Evolutionary conservation across 2,888 invertebrate species (phyloP).

Genomic region (Nowickia ferox): DNA sequence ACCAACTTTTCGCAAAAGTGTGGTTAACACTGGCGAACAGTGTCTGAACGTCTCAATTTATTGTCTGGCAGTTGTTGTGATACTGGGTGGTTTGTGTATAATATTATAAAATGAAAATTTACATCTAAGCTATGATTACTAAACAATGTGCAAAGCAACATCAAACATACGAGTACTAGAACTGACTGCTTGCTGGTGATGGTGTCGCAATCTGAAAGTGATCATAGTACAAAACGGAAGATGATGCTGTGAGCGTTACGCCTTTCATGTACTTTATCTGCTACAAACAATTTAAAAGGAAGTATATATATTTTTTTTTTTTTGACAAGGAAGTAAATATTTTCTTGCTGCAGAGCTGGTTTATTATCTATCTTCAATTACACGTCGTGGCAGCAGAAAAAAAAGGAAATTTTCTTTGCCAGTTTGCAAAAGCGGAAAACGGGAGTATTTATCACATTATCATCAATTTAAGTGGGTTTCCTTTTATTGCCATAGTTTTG

Average conservation of each 20-base stretch:
- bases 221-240: constrained; percentile 55
- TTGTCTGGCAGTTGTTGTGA: constrained; percentile 41
- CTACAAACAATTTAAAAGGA: constrained; percentile 45
- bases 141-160: neutral
- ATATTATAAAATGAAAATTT: constrained; percentile 13
- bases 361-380: constrained; percentile 51
- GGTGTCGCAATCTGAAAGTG: constrained; percentile 1
- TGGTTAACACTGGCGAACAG: constrained; percentile 39
- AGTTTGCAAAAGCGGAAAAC: constrained; percentile 34
- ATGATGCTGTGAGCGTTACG: constrained; percentile 49
- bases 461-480: constrained; percentile 8
- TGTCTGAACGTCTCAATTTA: constrained; percentile 42
- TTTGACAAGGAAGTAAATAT: constrained; percentile 54
- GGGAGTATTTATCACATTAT: constrained; percentile 51
- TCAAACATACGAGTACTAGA: neutral
- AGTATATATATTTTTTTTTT: constrained; percentile 56
- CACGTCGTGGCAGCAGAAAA: neutral
- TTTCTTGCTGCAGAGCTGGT: constrained; percentile 15
- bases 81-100: constrained; percentile 51
- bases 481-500: constrained; percentile 33
- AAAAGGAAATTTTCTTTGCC: constrained; percentile 1
- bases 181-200: neutral
- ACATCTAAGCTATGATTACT: constrained; percentile 10
- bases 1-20: neutral
- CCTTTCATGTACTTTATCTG: constrained; percentile 37